Percentiles rank a stretch among this genome's conserved stretches.
Conservation (phyloP, 2,113 vertebrate genomes). For the Dasyornis broadbenti region DNA sequence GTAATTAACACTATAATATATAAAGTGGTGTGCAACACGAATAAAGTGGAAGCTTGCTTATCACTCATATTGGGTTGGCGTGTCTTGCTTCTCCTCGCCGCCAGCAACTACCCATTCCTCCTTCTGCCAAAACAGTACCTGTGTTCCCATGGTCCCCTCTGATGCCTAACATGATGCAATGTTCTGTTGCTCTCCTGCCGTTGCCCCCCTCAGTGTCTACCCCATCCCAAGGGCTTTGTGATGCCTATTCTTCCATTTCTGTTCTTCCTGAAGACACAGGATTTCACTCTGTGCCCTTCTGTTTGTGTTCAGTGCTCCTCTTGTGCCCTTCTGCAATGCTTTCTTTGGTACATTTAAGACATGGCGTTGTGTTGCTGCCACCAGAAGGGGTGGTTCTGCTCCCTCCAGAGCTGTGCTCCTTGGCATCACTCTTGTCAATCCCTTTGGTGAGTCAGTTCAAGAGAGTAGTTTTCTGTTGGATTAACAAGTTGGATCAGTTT, state of each 20-base stretch:
- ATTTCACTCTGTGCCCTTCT: background rate
- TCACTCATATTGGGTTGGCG: too few species aligned
- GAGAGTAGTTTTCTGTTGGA: conserved; percentile 14
- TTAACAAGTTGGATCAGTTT: conserved; percentile 14
- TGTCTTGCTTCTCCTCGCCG: too few species aligned
- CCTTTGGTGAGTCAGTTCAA: conserved; percentile 25
- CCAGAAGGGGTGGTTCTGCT: background rate
- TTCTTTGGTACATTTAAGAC: background rate
- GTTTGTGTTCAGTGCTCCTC: background rate
- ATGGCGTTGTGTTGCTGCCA: background rate
- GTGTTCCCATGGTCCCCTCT: background rate
- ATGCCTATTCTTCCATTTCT: background rate
- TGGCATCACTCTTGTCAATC: background rate
- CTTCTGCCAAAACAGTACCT: background rate
- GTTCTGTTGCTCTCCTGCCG: background rate
- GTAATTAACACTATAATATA: too few species aligned
- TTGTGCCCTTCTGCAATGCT: fast-evolving
- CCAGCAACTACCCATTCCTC: fast-evolving
- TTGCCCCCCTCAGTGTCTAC: background rate
- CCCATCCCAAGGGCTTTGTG: background rate
- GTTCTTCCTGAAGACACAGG: background rate
- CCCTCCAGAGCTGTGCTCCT: background rate
- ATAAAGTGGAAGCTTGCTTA: too few species aligned
- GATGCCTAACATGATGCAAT: fast-evolving
- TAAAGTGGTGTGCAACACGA: too few species aligned